Evolutionary conservation across 2,888 invertebrate species (phyloP).

Genomic region (Caenorhabditis angaria): DNA sequence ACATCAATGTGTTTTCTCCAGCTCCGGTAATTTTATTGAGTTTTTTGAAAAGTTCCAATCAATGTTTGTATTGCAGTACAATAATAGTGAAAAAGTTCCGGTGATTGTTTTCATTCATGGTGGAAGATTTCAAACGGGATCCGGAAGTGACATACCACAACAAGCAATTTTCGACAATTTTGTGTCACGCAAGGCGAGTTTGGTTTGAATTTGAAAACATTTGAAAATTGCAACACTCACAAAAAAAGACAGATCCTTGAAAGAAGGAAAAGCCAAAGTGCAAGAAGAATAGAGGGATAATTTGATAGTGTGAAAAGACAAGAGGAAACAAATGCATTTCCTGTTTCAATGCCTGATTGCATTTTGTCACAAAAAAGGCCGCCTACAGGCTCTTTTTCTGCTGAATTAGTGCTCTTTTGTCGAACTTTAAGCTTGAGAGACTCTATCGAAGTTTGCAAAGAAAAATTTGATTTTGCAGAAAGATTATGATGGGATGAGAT

Average conservation of each 20-base stretch:
- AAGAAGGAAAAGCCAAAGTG: neutral
- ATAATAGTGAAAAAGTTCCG: conserved; percentile 78
- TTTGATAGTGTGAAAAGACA: conserved; percentile 2
- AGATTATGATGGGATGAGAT: too few species aligned
- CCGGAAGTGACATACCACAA: conserved; percentile 59
- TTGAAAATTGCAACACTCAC: too few species aligned
- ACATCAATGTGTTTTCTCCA: conserved; percentile 90
- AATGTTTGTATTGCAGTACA: conserved; percentile 62
- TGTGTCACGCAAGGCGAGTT: conserved; percentile 77
- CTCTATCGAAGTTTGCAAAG: neutral
- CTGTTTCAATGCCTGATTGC: neutral
- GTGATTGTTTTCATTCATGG: conserved; percentile 96
- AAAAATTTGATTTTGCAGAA: too few species aligned
- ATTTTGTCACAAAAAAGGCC: neutral
- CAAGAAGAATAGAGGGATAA: neutral
- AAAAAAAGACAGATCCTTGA: too few species aligned
- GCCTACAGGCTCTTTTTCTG: too few species aligned
- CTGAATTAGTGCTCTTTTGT: neutral
- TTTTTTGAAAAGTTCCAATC: too few species aligned
- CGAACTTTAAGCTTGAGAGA: neutral
- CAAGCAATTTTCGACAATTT: conserved; percentile 71
- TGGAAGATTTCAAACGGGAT: conserved; percentile 87
- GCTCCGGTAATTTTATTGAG: conserved; percentile 75
- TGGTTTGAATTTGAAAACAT: too few species aligned
- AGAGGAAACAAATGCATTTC: neutral